Base-by-base conservation (phyloP, 2,113 vertebrate species). In the Gallinago media region DNA sequence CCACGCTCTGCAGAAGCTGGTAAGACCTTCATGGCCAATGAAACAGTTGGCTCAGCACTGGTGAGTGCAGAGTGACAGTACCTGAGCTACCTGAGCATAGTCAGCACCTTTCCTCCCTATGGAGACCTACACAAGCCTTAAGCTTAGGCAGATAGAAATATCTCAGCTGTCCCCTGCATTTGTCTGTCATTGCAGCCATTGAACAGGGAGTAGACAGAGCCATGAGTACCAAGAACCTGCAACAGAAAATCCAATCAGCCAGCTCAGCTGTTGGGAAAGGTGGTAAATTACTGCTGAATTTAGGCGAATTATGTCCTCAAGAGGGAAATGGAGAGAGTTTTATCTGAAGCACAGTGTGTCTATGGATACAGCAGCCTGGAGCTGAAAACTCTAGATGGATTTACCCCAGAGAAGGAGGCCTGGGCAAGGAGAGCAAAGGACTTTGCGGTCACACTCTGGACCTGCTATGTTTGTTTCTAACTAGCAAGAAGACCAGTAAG, bases 361-460 rank as follows among this genome's bases (percentile, higher is more conserved):
- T 50, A 15, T 27, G 34, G 23, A 42, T 52, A 31, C 29, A 55
- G 61, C 47, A 78, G 6, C 17, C 21, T 47, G 40, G 12, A 83
- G 62, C 17, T 52, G 44, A 75, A 72, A 83, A 75, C 4, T 38
- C 15, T 32, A 15, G 8, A 11, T 61, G 12, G 9, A 32, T 83
- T 85, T 50, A 2, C 7, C 4, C 23, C 23, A 61, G 26, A 85
- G 47, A 12, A 76, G 62, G 16, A 91, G 23, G 3, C 15, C 9
- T 31, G 23, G 25, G 4, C 19, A 79, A 40, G 8, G 11, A 42
- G 5, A 26, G 12, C 36, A 34, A 59, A n/a, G 9, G 11, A 9
- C 18, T 87, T 61, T 2, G 2, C 5, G 11, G 15, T 1, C 2
- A 4, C 3, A 8, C 0, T 5, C 29, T 75, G 36, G 29, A 15